Evolutionary conservation across 2,888 invertebrate genomes (phyloP).

Genomic region (Diaprepes abbreviatus): DNA sequence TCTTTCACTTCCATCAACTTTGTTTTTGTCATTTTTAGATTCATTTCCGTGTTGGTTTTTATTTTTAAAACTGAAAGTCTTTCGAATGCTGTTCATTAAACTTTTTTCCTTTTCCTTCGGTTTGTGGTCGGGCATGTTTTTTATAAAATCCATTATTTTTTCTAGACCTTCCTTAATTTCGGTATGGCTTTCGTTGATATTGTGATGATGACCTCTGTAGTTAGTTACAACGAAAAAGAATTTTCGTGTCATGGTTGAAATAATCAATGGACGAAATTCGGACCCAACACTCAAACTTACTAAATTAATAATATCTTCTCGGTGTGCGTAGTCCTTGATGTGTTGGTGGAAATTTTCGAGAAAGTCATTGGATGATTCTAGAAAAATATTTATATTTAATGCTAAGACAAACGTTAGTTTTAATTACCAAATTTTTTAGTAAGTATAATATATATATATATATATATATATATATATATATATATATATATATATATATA

Average conservation of each 20-base stretch:
- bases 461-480: too few relatives aligned
- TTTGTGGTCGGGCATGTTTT: neutral
- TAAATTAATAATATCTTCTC: constrained; percentile 59
- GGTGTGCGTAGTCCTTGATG: constrained; percentile 55
- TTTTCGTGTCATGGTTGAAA: constrained; percentile 62
- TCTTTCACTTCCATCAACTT: neutral
- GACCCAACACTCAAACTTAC: constrained; percentile 51
- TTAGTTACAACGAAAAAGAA: constrained; percentile 58
- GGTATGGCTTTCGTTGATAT: constrained; percentile 46
- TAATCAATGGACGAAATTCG: constrained; percentile 53
- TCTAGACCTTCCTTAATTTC: constrained; percentile 29
- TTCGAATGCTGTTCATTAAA: neutral
- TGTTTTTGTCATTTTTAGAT: neutral
- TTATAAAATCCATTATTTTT: constrained; percentile 24
- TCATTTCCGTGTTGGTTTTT: neutral
- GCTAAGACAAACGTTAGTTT: too few relatives aligned
- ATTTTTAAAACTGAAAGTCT: neutral
- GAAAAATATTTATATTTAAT: neutral
- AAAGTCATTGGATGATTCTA: constrained; percentile 47
- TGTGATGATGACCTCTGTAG: constrained; percentile 55
- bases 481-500: too few relatives aligned
- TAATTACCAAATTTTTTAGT: too few relatives aligned
- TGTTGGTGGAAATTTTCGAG: constrained; percentile 55
- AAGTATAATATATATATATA: too few relatives aligned
- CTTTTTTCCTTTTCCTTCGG: neutral